Evolutionary conservation across 2,888 invertebrate species (phyloP).

Genomic region (Stenolophus ochropezus): DNA sequence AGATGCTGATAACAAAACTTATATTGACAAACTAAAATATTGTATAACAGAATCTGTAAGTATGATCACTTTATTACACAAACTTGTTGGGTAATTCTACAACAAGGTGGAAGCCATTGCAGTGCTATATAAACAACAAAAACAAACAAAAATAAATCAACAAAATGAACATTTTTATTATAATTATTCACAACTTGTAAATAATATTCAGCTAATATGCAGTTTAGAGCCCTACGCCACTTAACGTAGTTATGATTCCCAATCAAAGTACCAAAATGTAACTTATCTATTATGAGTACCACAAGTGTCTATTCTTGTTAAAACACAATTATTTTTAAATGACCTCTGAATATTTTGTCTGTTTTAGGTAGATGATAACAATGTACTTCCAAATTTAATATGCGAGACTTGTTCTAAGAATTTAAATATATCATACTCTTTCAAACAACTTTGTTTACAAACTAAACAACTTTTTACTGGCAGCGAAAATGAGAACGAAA

Average conservation of each 20-base stretch:
- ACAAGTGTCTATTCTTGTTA: too few species aligned
- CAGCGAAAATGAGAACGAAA: neutral
- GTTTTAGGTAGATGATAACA: neutral
- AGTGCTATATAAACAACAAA: neutral
- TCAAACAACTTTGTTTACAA: conserved; percentile 28
- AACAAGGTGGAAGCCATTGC: neutral
- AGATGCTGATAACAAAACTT: conserved; percentile 10
- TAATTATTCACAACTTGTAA: neutral
- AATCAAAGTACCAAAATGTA: too few species aligned
- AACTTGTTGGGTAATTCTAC: conserved; percentile 4
- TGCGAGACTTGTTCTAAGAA: conserved; percentile 34
- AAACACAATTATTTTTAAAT: too few species aligned
- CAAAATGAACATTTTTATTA: neutral
- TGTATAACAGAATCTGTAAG: conserved; percentile 41
- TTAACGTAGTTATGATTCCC: too few species aligned
- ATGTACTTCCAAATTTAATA: conserved; percentile 33
- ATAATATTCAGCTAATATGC: too few species aligned
- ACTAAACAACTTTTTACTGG: neutral
- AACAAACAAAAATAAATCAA: neutral
- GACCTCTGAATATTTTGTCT: neutral
- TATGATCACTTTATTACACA: neutral
- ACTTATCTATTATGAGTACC: too few species aligned
- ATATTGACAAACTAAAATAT: conserved; percentile 3
- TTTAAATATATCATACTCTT: conserved; percentile 24
- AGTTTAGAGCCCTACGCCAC: too few species aligned